Evolutionary conservation across 2,113 vertebrate genomes (phyloP), one percentile per base, ranked within the genome.

Genomic region (Hippocampus comes): DNA sequence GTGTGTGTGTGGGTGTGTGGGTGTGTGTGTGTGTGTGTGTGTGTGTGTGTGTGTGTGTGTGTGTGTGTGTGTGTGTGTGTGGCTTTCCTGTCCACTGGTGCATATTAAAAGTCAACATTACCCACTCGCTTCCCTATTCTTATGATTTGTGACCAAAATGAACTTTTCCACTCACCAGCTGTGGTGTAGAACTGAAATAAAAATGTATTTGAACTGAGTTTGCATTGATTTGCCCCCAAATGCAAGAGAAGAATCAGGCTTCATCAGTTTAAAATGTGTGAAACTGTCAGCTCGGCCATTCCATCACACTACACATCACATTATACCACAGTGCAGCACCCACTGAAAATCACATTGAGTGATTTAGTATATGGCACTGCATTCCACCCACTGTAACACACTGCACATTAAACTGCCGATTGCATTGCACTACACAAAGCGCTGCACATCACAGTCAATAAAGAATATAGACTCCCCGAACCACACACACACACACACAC

Each of bases 51-150:
- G 2, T 30, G 30, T 30, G 30, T 30, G 30, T 30, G 30, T 3
- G 30, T 30, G 30, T 3, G 30, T 30, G 51, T 72, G 66, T 74
- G 46, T 78, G 67, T 79, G 56, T 80, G 68, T 67, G 57, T 72
- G 74, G n/a, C n/a, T 17, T 66, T 66, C 43, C 42, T 66, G 64
- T 25, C 42, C 15, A 48, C 23, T 46, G 64, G 42, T n/a, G 63
- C 42, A 25, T 17, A 25, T 46, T 25, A 48, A 1, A 25, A 48
- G 64, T 66, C 21, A 46, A 23, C 43, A 65, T 42, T 38, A 41
- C 20, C n/a, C 41, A 23, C 21, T 23, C 17, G 6, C 63, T 65
- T 65, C 41, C 63, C 41, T 46, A 25, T 65, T 65, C n/a, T 65
- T 65, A 46, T 65, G 63, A 43, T 14, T 43, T 23, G 8, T 15